Evolutionary conservation across 2,797 vertebrate genomes (phyloP).

Genomic region (Luscinia megarhynchos): DNA sequence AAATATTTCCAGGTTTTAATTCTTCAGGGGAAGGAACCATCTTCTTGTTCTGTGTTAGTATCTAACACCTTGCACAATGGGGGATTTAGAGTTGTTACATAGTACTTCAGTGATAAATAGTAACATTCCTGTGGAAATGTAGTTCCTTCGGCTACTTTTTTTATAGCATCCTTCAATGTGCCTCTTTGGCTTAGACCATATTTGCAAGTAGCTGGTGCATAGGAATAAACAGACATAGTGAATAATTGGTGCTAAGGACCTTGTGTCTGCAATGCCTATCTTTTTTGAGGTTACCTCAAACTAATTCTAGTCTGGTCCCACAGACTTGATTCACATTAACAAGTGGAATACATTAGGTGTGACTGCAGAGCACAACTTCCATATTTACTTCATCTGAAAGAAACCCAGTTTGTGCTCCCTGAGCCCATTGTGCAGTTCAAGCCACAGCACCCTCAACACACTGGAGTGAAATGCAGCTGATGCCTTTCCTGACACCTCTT

Average conservation of each 20-base stretch:
- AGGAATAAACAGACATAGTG: not conserved
- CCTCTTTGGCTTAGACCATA: not conserved
- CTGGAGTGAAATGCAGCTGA: not conserved
- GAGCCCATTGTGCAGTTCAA: not conserved
- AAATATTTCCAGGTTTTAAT: slow-evolving; percentile 20
- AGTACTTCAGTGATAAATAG: not conserved
- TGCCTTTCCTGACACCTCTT: not conserved
- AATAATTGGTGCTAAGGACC: not conserved
- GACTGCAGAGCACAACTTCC: not conserved
- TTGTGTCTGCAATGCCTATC: not conserved
- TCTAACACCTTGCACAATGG: not conserved
- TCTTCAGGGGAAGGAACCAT: not conserved
- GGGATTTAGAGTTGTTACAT: not conserved
- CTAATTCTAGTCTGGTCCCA: not conserved
- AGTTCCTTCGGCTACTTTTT: not conserved
- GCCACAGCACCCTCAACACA: not conserved
- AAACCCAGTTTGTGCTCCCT: not conserved
- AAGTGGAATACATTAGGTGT: not conserved
- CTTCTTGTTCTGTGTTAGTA: not conserved
- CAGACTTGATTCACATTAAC: not conserved
- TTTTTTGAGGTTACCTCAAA: not conserved
- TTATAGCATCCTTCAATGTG: not conserved
- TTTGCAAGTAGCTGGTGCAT: not conserved
- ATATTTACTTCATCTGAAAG: not conserved
- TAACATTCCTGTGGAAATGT: not conserved